Evolutionary conservation across 2,113 vertebrate genomes (phyloP).

Genomic region (Ardeotis arabs): DNA sequence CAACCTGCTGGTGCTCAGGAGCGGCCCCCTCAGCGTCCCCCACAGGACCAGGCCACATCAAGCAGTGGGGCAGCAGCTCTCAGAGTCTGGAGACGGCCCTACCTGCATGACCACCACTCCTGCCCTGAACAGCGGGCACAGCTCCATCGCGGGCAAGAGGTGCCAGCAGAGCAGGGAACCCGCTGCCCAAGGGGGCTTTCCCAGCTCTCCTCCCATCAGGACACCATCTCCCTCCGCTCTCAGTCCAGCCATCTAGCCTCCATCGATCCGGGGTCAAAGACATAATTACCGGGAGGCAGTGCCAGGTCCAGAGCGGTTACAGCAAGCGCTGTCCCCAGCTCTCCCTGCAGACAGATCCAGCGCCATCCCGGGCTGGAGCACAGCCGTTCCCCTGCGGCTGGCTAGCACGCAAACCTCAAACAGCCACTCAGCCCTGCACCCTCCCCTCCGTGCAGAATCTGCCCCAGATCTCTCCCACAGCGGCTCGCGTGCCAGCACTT

Average conservation of each 20-base stretch:
- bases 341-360: not conserved
- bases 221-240: not conserved
- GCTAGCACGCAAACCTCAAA: not conserved
- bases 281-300: not conserved
- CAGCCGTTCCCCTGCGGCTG: not conserved
- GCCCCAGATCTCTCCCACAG: not conserved
- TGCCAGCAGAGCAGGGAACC: not conserved
- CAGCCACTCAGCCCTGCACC: not conserved
- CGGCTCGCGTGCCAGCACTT: not conserved
- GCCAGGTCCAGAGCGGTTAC: not conserved
- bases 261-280: not conserved
- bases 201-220: not conserved
- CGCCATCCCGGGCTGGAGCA: not conserved
- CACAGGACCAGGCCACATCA: not conserved
- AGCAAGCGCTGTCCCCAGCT: not conserved
- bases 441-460: not conserved
- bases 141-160: not conserved
- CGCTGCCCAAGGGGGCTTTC: rapidly evolving
- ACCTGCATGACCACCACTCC: rapidly evolving
- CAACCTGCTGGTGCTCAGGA: not conserved
- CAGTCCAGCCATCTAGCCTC: not conserved
- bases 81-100: not conserved
- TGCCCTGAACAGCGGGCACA: rapidly evolving
- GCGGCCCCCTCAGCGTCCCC: not conserved
- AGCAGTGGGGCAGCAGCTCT: not conserved